phyloP scores from a whole-genome alignment of 1,140 invertebrate species.

The Diorhabda sublineata region DNA sequence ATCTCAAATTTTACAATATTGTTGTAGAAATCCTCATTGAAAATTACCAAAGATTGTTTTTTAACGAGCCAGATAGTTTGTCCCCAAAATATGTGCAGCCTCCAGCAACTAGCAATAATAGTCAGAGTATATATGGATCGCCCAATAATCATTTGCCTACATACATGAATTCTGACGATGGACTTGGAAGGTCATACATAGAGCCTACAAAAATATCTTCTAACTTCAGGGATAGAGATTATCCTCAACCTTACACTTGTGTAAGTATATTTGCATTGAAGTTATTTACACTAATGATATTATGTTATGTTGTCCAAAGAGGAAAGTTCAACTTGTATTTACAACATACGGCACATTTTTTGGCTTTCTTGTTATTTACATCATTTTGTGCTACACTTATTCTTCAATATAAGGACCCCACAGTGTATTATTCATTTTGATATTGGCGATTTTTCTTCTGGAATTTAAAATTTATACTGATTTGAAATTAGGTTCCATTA shows the following conservation, averaged over 20 bases:
- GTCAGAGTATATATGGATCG: constrained; percentile 23
- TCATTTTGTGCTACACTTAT: no score
- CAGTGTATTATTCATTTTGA: no score
- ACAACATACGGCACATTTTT: no score
- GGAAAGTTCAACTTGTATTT: no score
- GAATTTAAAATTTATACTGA: no score
- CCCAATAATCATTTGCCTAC: constrained; percentile 32
- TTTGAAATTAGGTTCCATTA: no score
- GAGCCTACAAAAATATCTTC: constrained; percentile 15
- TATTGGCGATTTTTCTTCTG: no score
- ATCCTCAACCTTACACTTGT: constrained; percentile 33
- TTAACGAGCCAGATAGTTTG: constrained; percentile 48
- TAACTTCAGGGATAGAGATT: constrained; percentile 22
- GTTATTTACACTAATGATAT: neutral
- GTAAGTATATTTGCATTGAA: constrained; percentile 28
- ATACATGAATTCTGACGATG: constrained; percentile 17
- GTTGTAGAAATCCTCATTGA: constrained; percentile 95
- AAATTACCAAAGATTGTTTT: constrained; percentile 78
- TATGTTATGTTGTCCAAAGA: neutral
- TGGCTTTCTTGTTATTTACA: no score
- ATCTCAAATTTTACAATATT: constrained; percentile 98
- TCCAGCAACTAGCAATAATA: constrained; percentile 15
- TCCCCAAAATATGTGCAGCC: constrained; percentile 9
- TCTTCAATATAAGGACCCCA: no score
- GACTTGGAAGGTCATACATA: constrained; percentile 19